These are phyloP conservation scores for Bellardia pandia DNA, from an alignment of 2,888 invertebrate species.

Conservation along the genomic window DNA sequence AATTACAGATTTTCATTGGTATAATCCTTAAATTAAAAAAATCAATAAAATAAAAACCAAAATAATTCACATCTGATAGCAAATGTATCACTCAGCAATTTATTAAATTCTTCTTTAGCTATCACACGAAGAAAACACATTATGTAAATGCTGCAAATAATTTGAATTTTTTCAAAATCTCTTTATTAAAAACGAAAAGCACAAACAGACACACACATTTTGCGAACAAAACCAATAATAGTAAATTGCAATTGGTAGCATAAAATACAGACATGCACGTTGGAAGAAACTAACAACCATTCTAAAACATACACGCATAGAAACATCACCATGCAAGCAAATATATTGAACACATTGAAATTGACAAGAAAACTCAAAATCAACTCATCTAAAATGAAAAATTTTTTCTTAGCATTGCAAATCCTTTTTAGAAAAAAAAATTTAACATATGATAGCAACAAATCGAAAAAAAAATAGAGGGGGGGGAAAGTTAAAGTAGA, in stretches of 20 bases:
- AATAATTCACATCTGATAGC: neutral
- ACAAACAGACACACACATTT: conserved; percentile 12
- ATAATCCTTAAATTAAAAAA: neutral
- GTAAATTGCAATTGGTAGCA: conserved; percentile 67
- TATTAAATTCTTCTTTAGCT: neutral
- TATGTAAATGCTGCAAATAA: conserved; percentile 26
- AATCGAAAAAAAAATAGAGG: conserved; percentile 6
- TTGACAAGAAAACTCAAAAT: conserved; percentile 63
- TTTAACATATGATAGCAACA: conserved; percentile 26
- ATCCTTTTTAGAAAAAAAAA: neutral
- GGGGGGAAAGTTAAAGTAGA: conserved; percentile 15
- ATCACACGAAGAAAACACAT: neutral
- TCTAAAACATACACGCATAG: neutral
- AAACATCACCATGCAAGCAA: neutral
- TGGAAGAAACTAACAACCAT: neutral
- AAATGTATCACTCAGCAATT: neutral
- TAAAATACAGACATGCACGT: conserved; percentile 62
- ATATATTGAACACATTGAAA: conserved; percentile 27
- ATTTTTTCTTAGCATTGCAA: conserved; percentile 1
- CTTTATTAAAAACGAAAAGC: neutral
- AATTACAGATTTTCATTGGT: no score
- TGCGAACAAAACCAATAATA: conserved; percentile 52
- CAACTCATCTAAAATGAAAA: conserved; percentile 43
- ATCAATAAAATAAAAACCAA: neutral
- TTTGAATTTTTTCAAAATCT: conserved; percentile 28